A percentile compares a stretch with the other conserved stretches of the same genome.
Conservation (phyloP, 1,140 invertebrate species). For the Trichogramma pretiosum region DNA sequence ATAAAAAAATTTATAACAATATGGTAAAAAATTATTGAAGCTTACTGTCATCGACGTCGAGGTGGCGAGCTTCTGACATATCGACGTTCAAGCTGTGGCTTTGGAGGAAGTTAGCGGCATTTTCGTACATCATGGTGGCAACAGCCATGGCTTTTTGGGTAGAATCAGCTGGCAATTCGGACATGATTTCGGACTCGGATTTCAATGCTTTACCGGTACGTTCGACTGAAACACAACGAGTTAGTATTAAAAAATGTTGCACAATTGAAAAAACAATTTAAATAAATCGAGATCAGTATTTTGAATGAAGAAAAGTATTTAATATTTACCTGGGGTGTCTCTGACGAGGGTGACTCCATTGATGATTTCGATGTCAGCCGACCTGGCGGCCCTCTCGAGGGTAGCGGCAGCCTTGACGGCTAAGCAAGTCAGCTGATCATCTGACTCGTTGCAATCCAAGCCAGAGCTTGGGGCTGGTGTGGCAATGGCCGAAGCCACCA, state of each 20-base stretch:
- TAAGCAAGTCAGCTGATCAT: slow-evolving; percentile 49
- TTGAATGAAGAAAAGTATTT: too few species aligned
- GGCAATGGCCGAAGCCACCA: slow-evolving; percentile 31
- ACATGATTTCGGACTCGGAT: not conserved
- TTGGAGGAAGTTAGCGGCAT: not conserved
- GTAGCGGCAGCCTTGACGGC: slow-evolving; percentile 50
- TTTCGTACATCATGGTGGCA: not conserved
- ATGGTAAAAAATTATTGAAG: too few species aligned
- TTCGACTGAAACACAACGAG: not conserved
- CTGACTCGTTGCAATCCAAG: too few species aligned
- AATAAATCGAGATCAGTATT: too few species aligned
- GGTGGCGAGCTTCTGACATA: not conserved
- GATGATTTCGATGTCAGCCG: slow-evolving; percentile 48
- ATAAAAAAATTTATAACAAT: too few species aligned
- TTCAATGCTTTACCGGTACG: not conserved
- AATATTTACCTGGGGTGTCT: slow-evolving; percentile 38
- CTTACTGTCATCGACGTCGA: too few species aligned
- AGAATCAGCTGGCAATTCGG: not conserved
- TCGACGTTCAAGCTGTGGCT: not conserved
- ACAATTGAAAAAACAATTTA: too few species aligned
- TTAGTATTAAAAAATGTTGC: too few species aligned
- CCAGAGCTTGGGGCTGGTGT: slow-evolving; percentile 23
- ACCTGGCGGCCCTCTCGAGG: slow-evolving; percentile 50
- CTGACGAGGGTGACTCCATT: slow-evolving; percentile 52
- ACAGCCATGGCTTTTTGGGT: not conserved